Evolutionary conservation across 2,888 invertebrate species (phyloP), one percentile per base, ranked within the genome.

Genomic region (Nomada ferruginata): DNA sequence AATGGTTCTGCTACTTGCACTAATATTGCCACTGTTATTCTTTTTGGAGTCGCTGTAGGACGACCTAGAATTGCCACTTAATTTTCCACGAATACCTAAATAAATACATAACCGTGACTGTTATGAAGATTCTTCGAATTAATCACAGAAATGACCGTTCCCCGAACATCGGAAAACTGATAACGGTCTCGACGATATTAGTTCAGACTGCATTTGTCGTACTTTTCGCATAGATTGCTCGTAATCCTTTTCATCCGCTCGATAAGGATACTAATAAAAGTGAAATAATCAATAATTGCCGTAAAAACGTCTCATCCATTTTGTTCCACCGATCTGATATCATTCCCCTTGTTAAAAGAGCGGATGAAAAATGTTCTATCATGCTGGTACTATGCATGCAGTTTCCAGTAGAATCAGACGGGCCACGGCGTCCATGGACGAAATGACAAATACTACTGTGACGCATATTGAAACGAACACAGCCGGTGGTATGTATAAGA

Each of bases 381-480:
- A 1, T 3, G 13, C 13, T 3, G 47, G 15, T 47, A 15, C 15
- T 15, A 0, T 47, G 47, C 4, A 47, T 10, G 47, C 47, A 0
- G 47, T 47, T 47, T 47, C 15, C 47, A 47, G 15, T 47, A 47
- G 47, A 11, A 47, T 47, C 15, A 3, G 47, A 47, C 47, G 47
- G 47, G 15, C 47, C 47, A 10, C 47, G 47, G 47, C 47, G 47
- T 47, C 50, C 82, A 18, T 7, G 68, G 50, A 63, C 61, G 60
- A 74, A 63, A 78, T 29, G 78, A 70, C 53, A 47, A 69, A 75
- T 60, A 63, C n/a, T 52, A n/a, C 76, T 76, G 66, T 61, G 55
- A 64, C 64, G 79, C 76, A 60, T 76, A 42, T 36, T 55, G 60
- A 72, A 71, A 65, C 78, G 47, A 81, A 71, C n/a, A 82, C 44